Conservation (phyloP, 2,888 invertebrate genomes). For the Diogma glabrata region DNA sequence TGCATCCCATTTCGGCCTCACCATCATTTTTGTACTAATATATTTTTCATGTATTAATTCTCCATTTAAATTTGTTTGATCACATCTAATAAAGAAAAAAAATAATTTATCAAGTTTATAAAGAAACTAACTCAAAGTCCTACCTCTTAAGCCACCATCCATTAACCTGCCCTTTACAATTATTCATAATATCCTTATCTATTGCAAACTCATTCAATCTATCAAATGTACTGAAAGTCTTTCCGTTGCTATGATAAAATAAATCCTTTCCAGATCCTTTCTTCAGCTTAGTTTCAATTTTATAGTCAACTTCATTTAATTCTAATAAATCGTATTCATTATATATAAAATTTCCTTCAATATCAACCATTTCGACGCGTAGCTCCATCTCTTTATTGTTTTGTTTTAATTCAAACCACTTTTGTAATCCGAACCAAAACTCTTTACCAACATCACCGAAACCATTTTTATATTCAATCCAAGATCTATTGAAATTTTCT, state of each 20-base stretch:
- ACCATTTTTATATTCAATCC: constrained; percentile 44
- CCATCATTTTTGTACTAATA: too few relatives aligned
- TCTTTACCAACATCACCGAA: constrained; percentile 43
- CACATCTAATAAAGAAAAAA: constrained; percentile 35
- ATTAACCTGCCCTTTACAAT: constrained; percentile 40
- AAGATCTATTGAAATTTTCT: constrained; percentile 42
- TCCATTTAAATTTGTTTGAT: constrained; percentile 46
- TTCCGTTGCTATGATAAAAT: constrained; percentile 39
- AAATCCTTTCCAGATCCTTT: constrained; percentile 41
- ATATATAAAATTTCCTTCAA: too few relatives aligned
- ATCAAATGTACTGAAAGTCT: constrained; percentile 34
- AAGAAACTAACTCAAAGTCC: too few relatives aligned
- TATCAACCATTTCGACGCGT: constrained; percentile 42
- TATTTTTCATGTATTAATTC: too few relatives aligned
- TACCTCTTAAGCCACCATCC: constrained; percentile 52
- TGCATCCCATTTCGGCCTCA: too few relatives aligned
- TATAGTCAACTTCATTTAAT: too few relatives aligned
- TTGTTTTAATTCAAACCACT: too few relatives aligned
- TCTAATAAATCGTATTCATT: too few relatives aligned
- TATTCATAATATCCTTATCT: constrained; percentile 42
- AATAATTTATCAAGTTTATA: not conserved
- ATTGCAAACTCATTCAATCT: constrained; percentile 40
- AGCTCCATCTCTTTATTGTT: too few relatives aligned
- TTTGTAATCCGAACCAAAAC: constrained; percentile 47
- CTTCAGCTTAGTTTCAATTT: constrained; percentile 38